Base-by-base conservation (phyloP, 2,888 invertebrate species). In the Ochropleura leucogaster region DNA sequence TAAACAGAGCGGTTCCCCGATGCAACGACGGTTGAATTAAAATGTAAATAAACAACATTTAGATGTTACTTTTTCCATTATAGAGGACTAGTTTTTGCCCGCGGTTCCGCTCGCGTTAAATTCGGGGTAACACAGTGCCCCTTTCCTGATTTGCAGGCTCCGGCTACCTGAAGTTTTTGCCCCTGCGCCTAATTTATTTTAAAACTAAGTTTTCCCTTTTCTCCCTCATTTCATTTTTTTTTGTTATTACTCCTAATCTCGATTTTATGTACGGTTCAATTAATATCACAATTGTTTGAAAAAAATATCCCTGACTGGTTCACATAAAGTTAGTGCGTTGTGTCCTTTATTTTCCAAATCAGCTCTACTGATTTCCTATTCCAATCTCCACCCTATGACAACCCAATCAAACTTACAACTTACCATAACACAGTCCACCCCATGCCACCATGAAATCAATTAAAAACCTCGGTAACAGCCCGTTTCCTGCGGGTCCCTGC, bases 391-490 rank as follows among this genome's bases (percentile, higher is more conserved):
- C 55, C 79, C 57, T 40, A 57, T 64, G 71, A 70, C 65, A 73
- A 0, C 44, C 73, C 65, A 80, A 80, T 68, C 65, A 66, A 55
- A 64, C 49, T 73, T 51, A 68, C 49, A 74, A 68, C 20, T 76
- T 55, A 46, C 18, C 80, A 74, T 74, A 63, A 51, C 53, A 74
- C 67, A 55, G 44, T 55, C 12, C 18, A 49, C 66, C 69, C 82
- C 57, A 59, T 10, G 46, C 53, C 70, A 67, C 65, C 80, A 65
- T 83, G 74, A 79, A 81, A 85, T 86, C 84, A 85, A 86, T 85
- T 86, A 86, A 75, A 80, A 79, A 77, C 46, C 59, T 60, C 46
- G 55, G 51, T 18, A 30, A 57, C 72, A 68, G 46, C 57, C n/a
- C 40, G 71, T 47, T 30, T 59, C 57, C 57, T n/a, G 40, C 44